Evolutionary conservation across 2,113 vertebrate species (phyloP), one percentile per base, ranked within the genome.

Genomic region (Lepus timidus): DNA sequence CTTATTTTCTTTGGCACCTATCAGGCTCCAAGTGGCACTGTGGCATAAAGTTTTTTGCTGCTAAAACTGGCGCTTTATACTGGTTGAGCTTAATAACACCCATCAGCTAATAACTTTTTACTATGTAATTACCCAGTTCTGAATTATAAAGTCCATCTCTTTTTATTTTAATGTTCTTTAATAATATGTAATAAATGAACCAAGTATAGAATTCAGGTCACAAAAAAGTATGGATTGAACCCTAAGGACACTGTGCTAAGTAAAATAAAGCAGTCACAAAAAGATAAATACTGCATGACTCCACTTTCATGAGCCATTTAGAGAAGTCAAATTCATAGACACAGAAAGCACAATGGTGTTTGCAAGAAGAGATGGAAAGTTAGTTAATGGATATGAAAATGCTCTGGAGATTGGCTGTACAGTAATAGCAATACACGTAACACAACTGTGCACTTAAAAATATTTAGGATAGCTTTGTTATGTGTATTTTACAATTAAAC

Each of bases 141-240:
- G 44, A 90, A 90, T 39, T 29, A 68, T 70, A 58, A 84, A 58
- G 27, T 14, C 82, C 9, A 6, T 68, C n/a, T 4, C 33, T 94
- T 96, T 92, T 75, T 51, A 88, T 61, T 88, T 33, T 83, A 93
- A 83, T 71, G 52, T 25, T 90, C 68, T 93, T 83, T 87, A 71
- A 93, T 93, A 91, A 78, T 23, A 83, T 49, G 25, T 73, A 92
- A 67, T 71, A 78, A 68, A 70, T 55, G 12, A 87, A 93, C 22
- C 82, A 91, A 31, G 61, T 27, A 51, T 9, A 93, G 64, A 83
- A 91, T 39, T 61, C 25, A 75, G 62, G 55, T 81, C 62, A 80
- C 68, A 88, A 88, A 93, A 79, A 55, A 65, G 29, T 49, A 74
- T 80, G 67, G 39, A 58, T 44, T 89, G 31, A 79, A 49, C 52